Evolutionary conservation across 2,888 invertebrate species (phyloP).

Genomic region (Netelia inedita): DNA sequence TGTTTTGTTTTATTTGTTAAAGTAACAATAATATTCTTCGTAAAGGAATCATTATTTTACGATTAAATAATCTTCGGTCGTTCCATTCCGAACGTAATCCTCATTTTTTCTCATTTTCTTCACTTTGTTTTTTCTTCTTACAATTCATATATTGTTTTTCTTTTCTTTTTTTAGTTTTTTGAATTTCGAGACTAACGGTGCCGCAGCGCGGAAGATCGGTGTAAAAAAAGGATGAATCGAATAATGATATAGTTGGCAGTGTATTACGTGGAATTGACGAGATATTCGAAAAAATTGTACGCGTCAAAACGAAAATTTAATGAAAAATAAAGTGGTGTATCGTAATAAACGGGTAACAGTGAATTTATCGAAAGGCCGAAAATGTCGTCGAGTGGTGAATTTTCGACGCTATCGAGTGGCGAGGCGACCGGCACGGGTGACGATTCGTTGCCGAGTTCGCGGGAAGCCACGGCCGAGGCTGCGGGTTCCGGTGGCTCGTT

Average conservation of each 20-base stretch:
- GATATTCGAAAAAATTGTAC: slow-evolving; percentile 32
- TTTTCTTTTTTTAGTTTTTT: neutral
- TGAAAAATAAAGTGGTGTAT: slow-evolving; percentile 34
- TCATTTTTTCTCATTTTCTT: neutral
- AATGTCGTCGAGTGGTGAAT: slow-evolving; percentile 84
- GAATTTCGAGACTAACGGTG: neutral
- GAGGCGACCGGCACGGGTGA: slow-evolving; percentile 82
- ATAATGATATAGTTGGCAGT: slow-evolving; percentile 28
- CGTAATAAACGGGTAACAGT: slow-evolving; percentile 49
- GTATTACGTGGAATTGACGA: slow-evolving; percentile 40
- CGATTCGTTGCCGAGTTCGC: slow-evolving; percentile 82
- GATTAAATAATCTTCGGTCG: neutral
- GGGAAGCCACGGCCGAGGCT: slow-evolving; percentile 82
- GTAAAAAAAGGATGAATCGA: slow-evolving; percentile 13
- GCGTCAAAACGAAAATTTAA: slow-evolving; percentile 51
- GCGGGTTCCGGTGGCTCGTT: slow-evolving; percentile 80
- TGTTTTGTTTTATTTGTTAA: too few relatives aligned
- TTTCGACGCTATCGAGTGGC: slow-evolving; percentile 83
- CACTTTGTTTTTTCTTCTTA: neutral
- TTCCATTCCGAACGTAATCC: neutral
- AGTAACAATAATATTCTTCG: neutral
- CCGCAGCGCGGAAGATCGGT: neutral
- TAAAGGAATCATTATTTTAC: neutral
- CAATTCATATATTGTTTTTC: neutral
- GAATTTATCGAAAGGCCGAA: slow-evolving; percentile 27